phyloP scores from a whole-genome alignment of 2,113 vertebrate genomes.

The Alligator mississippiensis region DNA sequence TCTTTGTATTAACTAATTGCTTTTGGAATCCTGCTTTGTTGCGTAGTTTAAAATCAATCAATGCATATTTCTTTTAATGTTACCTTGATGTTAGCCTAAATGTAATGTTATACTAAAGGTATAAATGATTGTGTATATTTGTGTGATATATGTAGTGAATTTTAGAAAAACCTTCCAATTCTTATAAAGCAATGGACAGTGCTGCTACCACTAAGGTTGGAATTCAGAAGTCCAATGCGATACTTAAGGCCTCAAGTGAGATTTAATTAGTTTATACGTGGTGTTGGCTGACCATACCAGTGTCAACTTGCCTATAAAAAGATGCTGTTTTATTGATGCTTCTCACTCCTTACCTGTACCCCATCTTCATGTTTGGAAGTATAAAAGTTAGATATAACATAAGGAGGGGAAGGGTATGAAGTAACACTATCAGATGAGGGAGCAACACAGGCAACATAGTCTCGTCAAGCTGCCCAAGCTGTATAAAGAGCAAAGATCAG shows the following conservation, averaged over 20 bases:
- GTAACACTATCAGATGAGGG: not conserved
- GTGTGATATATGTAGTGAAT: not conserved
- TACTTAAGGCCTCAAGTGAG: not conserved
- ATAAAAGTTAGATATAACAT: not conserved
- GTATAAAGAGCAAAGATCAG: not conserved
- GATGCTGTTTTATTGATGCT: no score
- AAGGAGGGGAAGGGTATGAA: not conserved
- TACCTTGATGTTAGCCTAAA: not conserved
- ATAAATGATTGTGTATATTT: not conserved
- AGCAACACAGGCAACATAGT: not conserved
- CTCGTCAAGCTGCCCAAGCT: not conserved
- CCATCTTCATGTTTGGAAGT: not conserved
- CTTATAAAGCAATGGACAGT: not conserved
- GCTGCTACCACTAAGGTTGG: not conserved
- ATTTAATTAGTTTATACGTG: not conserved
- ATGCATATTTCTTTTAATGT: not conserved
- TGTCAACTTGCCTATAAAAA: no score
- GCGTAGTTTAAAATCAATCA: not conserved
- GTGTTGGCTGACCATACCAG: no score
- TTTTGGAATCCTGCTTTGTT: slow-evolving; percentile 21
- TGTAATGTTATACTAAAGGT: not conserved
- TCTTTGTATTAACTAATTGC: not conserved
- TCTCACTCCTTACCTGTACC: no score
- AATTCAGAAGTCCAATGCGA: not conserved
- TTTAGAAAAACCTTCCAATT: not conserved